These are phyloP conservation scores for Polydrusus cervinus DNA, from an alignment of 2,888 invertebrate genomes.

Conservation along the genomic window DNA sequence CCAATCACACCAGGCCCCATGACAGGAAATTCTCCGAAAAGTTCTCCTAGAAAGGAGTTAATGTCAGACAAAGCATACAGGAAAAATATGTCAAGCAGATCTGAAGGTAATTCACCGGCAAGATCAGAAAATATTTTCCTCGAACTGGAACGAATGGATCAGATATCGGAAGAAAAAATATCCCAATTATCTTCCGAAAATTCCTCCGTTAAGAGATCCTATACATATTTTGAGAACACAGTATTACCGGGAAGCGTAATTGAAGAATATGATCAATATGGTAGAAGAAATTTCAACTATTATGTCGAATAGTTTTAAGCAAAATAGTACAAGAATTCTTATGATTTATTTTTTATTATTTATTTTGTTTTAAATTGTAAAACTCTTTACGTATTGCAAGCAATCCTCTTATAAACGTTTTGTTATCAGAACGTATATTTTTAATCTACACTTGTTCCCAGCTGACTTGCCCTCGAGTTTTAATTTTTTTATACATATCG, in stretches of 20 bases:
- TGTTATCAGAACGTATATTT: too few relatives aligned
- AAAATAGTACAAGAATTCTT: not conserved
- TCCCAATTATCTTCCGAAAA: constrained; percentile 38
- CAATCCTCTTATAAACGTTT: not conserved
- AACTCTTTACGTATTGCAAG: not conserved
- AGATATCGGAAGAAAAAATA: constrained; percentile 50
- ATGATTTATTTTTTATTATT: not conserved
- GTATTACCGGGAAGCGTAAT: constrained; percentile 27
- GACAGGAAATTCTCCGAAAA: constrained; percentile 15
- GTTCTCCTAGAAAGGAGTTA: constrained; percentile 27
- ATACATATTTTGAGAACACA: constrained; percentile 7
- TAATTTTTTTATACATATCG: too few relatives aligned
- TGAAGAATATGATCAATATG: constrained; percentile 11
- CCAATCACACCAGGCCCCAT: constrained; percentile 31
- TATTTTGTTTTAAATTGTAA: not conserved
- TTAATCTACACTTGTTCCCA: not conserved
- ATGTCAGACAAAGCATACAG: not conserved
- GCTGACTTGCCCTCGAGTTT: too few relatives aligned
- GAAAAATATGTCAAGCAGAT: constrained; percentile 24
- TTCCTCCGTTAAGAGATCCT: constrained; percentile 33
- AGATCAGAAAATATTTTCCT: constrained; percentile 15
- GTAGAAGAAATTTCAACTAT: constrained; percentile 6
- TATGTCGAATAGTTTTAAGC: not conserved
- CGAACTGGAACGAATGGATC: constrained; percentile 31
- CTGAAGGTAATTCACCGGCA: constrained; percentile 17